phyloP scores from a whole-genome alignment of 2,888 invertebrate genomes.

The Eristalis arbustorum region DNA sequence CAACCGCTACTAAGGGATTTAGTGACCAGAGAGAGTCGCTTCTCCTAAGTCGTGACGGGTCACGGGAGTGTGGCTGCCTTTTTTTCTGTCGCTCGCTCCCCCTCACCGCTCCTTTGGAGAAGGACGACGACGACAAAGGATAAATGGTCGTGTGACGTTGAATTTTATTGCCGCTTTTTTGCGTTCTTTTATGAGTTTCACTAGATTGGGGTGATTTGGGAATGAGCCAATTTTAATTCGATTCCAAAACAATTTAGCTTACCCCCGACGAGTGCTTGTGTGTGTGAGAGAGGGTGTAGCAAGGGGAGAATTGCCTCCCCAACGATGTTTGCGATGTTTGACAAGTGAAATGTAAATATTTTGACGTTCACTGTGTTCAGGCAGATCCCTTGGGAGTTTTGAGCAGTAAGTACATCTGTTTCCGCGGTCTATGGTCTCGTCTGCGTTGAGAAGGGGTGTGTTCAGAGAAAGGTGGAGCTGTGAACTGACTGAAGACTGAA shows the following conservation, averaged over 20 bases:
- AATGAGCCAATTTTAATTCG: constrained; percentile 69
- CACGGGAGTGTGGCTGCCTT: constrained; percentile 5
- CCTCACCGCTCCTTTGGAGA: constrained; percentile 1
- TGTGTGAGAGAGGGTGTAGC: neutral
- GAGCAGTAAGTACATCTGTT: neutral
- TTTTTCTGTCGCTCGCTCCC: constrained; percentile 12
- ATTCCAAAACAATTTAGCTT: constrained; percentile 70
- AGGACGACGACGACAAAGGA: constrained; percentile 52
- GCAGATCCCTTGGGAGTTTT: neutral
- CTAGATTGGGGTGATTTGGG: constrained; percentile 69
- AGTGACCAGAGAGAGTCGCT: constrained; percentile 50
- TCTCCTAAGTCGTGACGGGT: constrained; percentile 26
- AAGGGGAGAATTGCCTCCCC: neutral
- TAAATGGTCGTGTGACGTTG: constrained; percentile 66
- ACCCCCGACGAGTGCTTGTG: constrained; percentile 38
- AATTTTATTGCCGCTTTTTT: constrained; percentile 57
- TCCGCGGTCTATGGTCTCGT: no score
- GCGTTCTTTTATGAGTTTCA: constrained; percentile 57
- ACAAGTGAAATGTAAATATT: constrained; percentile 5
- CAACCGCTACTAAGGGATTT: constrained; percentile 55
- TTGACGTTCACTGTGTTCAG: neutral
- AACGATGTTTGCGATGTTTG: neutral
- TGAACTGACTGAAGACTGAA: no score
- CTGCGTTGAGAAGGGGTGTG: no score
- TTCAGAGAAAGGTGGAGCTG: no score